Evolutionary conservation across 2,113 vertebrate species (phyloP).

Genomic region (Dipodomys stephensi): DNA sequence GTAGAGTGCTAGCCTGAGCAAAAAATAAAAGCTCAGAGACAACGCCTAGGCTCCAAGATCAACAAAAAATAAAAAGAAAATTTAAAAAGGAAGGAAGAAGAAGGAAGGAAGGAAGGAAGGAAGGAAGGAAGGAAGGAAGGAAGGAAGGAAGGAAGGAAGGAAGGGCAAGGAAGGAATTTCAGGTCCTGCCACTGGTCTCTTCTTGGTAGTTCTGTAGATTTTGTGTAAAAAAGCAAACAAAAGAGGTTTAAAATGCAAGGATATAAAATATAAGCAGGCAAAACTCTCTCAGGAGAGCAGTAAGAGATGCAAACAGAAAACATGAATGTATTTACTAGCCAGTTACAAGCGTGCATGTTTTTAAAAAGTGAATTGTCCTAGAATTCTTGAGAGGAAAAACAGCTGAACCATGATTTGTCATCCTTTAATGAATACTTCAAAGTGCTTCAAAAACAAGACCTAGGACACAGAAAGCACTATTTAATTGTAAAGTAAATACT

Average conservation of each 20-base stretch:
- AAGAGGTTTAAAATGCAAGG: neutral
- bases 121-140: neutral
- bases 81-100: neutral
- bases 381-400: conserved; percentile 11
- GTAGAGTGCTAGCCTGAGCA: too few relatives aligned
- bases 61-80: neutral
- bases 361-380: neutral
- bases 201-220: neutral
- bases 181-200: neutral
- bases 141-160: neutral
- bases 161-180: neutral
- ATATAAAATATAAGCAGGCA: neutral
- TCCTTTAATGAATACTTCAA: conserved; percentile 15
- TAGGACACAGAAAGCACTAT: neutral
- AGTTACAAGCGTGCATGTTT: neutral
- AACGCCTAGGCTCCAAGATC: too few relatives aligned
- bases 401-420: neutral
- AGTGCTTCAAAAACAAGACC: neutral
- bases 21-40: too few relatives aligned
- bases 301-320: neutral
- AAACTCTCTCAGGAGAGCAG: neutral
- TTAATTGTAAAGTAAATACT: neutral
- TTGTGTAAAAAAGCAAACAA: neutral
- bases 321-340: neutral
- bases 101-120: neutral